phyloP scores from a whole-genome alignment of 2,888 invertebrate species.

The Agrotis ipsilon region DNA sequence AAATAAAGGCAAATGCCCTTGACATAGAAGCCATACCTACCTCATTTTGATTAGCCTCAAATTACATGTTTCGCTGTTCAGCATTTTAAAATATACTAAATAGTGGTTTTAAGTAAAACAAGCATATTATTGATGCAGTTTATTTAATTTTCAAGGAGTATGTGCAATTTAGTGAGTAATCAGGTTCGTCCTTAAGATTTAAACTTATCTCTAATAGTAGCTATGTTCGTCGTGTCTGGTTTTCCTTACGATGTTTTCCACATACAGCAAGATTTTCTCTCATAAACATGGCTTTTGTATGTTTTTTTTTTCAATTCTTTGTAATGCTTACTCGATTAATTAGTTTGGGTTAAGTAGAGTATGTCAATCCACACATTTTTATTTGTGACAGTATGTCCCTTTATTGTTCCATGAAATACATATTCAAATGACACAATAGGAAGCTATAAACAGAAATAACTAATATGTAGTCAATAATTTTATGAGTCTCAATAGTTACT shows the following conservation, averaged over 20 bases:
- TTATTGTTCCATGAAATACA: neutral
- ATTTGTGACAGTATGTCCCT: neutral
- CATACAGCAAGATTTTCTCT: no score
- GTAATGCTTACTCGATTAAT: neutral
- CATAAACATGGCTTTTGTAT: no score
- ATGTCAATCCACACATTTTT: neutral
- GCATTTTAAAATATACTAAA: constrained; percentile 62
- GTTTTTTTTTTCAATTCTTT: neutral
- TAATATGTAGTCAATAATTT: neutral
- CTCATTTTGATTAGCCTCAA: constrained; percentile 69
- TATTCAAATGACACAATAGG: neutral
- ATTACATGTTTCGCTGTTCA: constrained; percentile 63
- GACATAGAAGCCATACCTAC: constrained; percentile 79
- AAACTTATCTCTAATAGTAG: no score
- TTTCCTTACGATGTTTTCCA: no score
- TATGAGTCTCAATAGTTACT: neutral
- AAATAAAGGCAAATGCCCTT: constrained; percentile 72
- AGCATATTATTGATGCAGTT: neutral
- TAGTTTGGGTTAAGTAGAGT: neutral
- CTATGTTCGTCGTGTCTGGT: no score
- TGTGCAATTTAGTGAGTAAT: no score
- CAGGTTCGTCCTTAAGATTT: no score
- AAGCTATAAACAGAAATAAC: neutral
- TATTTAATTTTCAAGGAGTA: no score
- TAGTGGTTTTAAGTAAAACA: constrained; percentile 26